Conservation (phyloP, 2,113 vertebrate genomes). For the Cavia aperea region DNA sequence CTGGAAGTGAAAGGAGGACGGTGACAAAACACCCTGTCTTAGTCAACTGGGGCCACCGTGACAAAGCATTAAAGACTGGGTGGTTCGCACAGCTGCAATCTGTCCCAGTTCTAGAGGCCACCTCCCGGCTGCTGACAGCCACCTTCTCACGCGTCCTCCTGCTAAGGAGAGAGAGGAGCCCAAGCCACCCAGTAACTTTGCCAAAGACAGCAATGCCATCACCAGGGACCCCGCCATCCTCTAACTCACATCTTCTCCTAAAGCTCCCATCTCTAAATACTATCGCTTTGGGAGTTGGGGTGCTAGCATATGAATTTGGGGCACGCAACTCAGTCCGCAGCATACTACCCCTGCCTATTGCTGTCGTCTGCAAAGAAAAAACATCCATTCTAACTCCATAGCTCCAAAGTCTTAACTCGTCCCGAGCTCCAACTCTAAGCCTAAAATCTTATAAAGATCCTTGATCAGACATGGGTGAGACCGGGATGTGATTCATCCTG, state of each 20-base stretch:
- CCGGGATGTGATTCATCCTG: neutral
- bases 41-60: neutral
- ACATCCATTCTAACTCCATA: neutral
- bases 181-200: neutral
- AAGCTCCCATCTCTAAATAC: neutral
- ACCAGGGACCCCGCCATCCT: neutral
- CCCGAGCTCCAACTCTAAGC: neutral
- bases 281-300: too few species aligned
- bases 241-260: neutral
- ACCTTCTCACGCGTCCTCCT: neutral
- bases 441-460: neutral
- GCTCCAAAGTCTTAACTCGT: neutral
- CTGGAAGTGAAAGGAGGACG: conserved; percentile 4
- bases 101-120: neutral
- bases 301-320: neutral
- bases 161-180: neutral
- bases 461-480: neutral
- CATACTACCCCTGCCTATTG: neutral
- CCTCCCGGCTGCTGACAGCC: neutral
- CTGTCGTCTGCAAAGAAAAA: neutral
- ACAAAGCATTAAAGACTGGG: neutral
- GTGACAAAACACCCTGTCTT: neutral
- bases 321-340: neutral
- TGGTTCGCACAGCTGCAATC: neutral
- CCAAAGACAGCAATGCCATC: neutral